Evolutionary conservation across 2,113 vertebrate genomes (phyloP), one percentile per base, ranked within the genome.

Genomic region (Scomber colias): DNA sequence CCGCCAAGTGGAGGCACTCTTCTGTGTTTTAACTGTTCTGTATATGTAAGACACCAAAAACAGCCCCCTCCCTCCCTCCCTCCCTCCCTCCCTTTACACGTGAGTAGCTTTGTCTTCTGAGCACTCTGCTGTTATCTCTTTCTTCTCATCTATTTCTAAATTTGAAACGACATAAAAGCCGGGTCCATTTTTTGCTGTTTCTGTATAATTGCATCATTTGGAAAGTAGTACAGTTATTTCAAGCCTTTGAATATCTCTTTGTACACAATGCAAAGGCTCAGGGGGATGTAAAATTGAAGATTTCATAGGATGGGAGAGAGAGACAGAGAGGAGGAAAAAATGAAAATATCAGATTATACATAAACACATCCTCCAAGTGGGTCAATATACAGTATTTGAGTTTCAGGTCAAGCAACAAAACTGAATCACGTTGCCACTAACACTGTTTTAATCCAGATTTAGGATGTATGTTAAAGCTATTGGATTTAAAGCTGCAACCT

Each of bases 191-290:
- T 77, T 66, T 24, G 14, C 62, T 2, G 0, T 86, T 83, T 85
- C 63, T 82, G 63, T 51, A 14, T 82, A 83, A 84, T 74, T 87
- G 82, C 81, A 87, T 88, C 69, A 82, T 84, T 90, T 84, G 64
- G 82, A 54, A 86, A 82, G 68, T 79, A 66, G 70, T 69, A 17
- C 46, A 53, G 83, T 84, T 85, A 79, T 89, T 89, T 86, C 54
- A 46, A 73, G 57, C 83, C n/a, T 19, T 63, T 49, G 59, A 50
- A 70, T 54, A 46, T 57, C 56, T 73, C 70, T 67, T 19, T 66
- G n/a, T 77, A 56, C 44, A 82, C n/a, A 67, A 71, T 19, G n/a
- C 55, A n/a, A 44, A 53, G 66, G 60, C 73, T 75, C 50, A 63
- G 9, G 66, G 44, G 31, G 44, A 75, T 57, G 54, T 50, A 13